phyloP scores from a whole-genome alignment of 1,140 invertebrate species.

The Palaemon carinicauda region DNA sequence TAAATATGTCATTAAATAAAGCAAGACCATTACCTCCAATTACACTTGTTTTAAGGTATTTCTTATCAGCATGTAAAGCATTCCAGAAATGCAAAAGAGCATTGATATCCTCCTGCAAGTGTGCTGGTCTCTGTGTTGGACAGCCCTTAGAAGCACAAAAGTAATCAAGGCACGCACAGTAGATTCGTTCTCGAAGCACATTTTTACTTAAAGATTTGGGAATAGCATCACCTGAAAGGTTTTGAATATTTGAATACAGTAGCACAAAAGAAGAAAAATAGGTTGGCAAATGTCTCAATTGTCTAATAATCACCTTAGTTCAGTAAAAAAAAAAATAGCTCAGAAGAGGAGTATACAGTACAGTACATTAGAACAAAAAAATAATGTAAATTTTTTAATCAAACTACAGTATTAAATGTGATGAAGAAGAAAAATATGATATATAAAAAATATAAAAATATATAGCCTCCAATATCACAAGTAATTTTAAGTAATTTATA shows the following conservation, averaged over 20 bases:
- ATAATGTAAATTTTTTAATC: too few relatives aligned
- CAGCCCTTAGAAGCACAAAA: conserved; percentile 87
- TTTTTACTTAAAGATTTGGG: conserved; percentile 86
- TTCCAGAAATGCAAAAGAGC: conserved; percentile 96
- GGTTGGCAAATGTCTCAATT: too few relatives aligned
- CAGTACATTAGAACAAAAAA: too few relatives aligned
- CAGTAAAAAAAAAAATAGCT: not conserved
- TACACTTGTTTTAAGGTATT: conserved; percentile 84
- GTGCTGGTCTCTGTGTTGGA: conserved; percentile 77
- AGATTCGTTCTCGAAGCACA: conserved; percentile 92
- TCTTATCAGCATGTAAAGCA: conserved; percentile 94
- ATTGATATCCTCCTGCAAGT: conserved; percentile 82
- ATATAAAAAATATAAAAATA: too few relatives aligned
- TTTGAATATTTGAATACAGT: not conserved
- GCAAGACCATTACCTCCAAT: conserved; percentile 47
- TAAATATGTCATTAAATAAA: not conserved
- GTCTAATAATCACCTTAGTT: too few relatives aligned
- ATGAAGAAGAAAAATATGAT: too few relatives aligned
- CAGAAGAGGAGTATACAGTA: not conserved
- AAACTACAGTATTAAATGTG: too few relatives aligned
- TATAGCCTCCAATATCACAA: too few relatives aligned
- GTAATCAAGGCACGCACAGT: conserved; percentile 93
- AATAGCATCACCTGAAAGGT: conserved; percentile 46
- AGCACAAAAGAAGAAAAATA: too few relatives aligned
- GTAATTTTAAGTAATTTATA: too few relatives aligned